Base-by-base conservation (phyloP, 2,888 invertebrate genomes). In the Spilosoma lubricipeda region DNA sequence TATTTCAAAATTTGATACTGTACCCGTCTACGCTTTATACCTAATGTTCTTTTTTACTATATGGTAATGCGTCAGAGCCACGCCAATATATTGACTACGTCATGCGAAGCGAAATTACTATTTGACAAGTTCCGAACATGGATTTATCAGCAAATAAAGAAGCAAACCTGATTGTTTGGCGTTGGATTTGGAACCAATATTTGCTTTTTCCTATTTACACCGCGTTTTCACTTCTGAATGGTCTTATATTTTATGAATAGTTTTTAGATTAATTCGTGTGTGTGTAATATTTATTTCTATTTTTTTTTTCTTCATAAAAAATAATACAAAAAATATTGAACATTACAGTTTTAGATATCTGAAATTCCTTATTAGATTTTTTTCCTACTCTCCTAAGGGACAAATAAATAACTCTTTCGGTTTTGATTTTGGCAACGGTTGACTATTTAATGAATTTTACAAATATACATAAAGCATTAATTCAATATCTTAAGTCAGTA, bases 111-210 rank as follows among this genome's bases (percentile, higher is more conserved):
- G 33, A 56, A 52, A 36, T 18, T 71, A 67, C 64, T 84, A 70
- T 83, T 84, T 84, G 42, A 78, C 45, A 75, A 78, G 45, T 59
- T 67, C 52, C 45, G 79, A 77, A 74, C 70, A 72, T 74, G 68
- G 67, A 72, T 80, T 66, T 78, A 75, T 73, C 66, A 70, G 71
- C 66, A 77, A 78, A 77, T 76, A 85, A 80, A 80, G 74, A 74
- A 80, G 80, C 73, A 68, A 36, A 75, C 71, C 67, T 64, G 73
- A 79, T 82, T 78, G 76, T 74, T 69, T 82, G 67, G 33, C 68
- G 63, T 75, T 73, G 70, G 79, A 77, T 83, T 71, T 75, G 64
- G 72, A 75, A 30, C 42, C 69, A 71, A 81, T 77, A 70, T 84
- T 82, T 79, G 74, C 36, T 66, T 56, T 68, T 56, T 66, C 39